Base-by-base conservation (phyloP, 2,888 invertebrate genomes). In the Pocota personata region DNA sequence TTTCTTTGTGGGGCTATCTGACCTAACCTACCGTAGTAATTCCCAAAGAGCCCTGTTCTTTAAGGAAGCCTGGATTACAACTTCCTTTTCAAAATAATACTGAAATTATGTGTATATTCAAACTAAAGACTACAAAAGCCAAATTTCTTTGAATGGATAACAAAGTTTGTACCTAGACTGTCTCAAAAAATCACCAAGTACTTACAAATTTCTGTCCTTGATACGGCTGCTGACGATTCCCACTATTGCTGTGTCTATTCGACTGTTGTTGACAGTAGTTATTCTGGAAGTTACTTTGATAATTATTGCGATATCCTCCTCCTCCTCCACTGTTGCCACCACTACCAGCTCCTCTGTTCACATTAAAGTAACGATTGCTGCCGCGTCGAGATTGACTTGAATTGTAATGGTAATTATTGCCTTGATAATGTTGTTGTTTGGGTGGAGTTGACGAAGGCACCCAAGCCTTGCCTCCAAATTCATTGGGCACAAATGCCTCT, bases 401-500 rank as follows among this genome's bases (percentile, higher is more conserved):
- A 55, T 72, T 76, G 2, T 35, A 27, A 8, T 71, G 57, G 21
- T 73, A 75, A 55, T 67, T 87, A 83, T 75, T 82, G 35, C 83
- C 35, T 14, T 82, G 78, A 35, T 82, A 73, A 40, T 69, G 8
- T 30, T 69, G 46, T 21, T 84, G 64, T 73, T 88, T 88, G n/a
- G 80, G 57, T 24, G 87, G 87, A 30, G 87, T 87, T 7, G 88
- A 82, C 8, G 87, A 66, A 0, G 73, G 64, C 7, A 7, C 1
- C 14, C 12, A 19, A 7, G 12, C 10, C 50, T 69, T 83, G 71
- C 57, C 75, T 27, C 91, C 91, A 52, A 89, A 82, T 50, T 91
- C 91, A 37, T 90, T 88, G 0, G 90, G 88, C 72, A 90, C 88
- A 78, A 89, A 92, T 19, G 89, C 91, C 2, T 88, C 87, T 0